Percentiles rank a stretch among this genome's conserved stretches.
phyloP scores from a whole-genome alignment of 92 coral and sea anemone species.

The Diadumene lineata region DNA sequence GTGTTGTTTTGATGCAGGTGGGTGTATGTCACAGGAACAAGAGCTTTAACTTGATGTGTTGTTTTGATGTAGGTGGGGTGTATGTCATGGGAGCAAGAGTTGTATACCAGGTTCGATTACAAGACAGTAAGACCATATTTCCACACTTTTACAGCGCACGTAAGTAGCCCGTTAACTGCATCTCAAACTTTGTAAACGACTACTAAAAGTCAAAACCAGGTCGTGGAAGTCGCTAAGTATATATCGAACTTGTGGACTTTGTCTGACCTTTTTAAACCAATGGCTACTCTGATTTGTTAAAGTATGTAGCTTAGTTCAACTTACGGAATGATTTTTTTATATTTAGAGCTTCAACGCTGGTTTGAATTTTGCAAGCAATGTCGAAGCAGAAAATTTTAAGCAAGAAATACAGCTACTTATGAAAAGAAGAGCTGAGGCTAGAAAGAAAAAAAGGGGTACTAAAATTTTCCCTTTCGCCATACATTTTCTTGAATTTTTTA shows the following conservation, averaged over 20 bases:
- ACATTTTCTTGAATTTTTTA: background rate
- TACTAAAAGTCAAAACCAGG: too few species aligned
- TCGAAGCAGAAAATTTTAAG: constrained; percentile 72
- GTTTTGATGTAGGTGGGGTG: constrained; percentile 39
- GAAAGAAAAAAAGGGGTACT: constrained; percentile 1
- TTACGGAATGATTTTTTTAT: background rate
- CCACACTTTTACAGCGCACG: constrained; percentile 91
- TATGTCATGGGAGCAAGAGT: constrained; percentile 94
- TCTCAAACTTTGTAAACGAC: too few species aligned
- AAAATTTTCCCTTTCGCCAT: background rate
- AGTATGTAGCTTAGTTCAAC: too few species aligned
- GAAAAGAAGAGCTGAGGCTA: constrained; percentile 73
- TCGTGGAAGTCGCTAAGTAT: too few species aligned
- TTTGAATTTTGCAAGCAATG: constrained; percentile 74
- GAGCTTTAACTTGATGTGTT: background rate
- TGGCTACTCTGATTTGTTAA: too few species aligned
- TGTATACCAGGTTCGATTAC: constrained; percentile 87
- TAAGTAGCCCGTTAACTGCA: constrained; percentile 63
- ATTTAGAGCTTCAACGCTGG: constrained; percentile 79
- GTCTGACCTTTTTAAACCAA: too few species aligned
- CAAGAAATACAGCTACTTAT: constrained; percentile 59
- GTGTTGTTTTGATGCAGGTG: too few species aligned
- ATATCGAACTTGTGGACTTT: too few species aligned
- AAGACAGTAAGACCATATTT: constrained; percentile 55
- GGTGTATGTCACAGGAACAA: too few species aligned